These are phyloP conservation scores for Ophonus ardosiacus DNA, from an alignment of 2,888 invertebrate genomes.

Conservation along the genomic window DNA sequence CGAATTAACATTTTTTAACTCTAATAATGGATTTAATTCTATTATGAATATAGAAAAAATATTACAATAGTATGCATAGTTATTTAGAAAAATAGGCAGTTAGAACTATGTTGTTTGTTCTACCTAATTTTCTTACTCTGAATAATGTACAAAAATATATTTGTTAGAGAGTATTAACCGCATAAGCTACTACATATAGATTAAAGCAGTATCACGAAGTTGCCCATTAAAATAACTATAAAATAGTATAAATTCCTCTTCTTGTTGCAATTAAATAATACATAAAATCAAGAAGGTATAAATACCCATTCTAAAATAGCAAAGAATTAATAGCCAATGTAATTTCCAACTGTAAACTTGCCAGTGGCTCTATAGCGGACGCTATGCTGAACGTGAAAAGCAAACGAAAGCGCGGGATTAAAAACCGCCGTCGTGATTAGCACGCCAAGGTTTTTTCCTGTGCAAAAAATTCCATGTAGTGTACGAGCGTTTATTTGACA, in stretches of 20 bases:
- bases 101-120: no score
- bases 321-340: not conserved
- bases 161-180: not conserved
- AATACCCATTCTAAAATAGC: not conserved
- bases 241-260: not conserved
- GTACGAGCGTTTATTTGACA: slow-evolving; percentile 28
- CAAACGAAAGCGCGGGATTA: slow-evolving; percentile 38
- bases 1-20: no score
- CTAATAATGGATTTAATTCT: no score
- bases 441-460: slow-evolving; percentile 9
- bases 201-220: not conserved
- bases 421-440: slow-evolving; percentile 24
- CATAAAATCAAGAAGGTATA: not conserved
- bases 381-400: slow-evolving; percentile 1
- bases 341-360: not conserved
- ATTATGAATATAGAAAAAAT: no score
- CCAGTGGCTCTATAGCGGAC: not conserved
- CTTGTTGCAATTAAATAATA: not conserved
- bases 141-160: no score
- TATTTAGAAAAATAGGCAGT: no score
- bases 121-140: no score
- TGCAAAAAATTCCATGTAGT: slow-evolving; percentile 25
- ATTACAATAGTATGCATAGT: no score
- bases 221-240: not conserved
- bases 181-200: not conserved